A percentile compares a stretch with the other conserved stretches of the same genome.
These are phyloP conservation scores for Emys orbicularis DNA, from an alignment of 2,797 vertebrate genomes.

Conservation along the genomic window DNA sequence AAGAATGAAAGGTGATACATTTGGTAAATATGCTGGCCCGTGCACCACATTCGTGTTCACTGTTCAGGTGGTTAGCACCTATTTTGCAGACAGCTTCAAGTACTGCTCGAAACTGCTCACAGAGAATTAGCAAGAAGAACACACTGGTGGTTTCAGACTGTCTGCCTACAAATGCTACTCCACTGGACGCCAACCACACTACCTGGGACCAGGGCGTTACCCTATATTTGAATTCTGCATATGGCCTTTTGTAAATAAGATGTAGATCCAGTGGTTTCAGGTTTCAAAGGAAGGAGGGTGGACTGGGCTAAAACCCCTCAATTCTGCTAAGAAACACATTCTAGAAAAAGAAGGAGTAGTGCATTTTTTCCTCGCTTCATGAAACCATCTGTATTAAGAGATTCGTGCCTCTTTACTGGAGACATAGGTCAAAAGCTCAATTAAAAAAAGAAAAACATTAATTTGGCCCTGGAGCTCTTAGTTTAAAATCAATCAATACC, in stretches of 20 bases:
- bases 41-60: not conserved
- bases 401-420: not conserved
- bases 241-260: not conserved
- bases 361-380: no score
- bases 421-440: not conserved
- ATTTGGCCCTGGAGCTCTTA: not conserved
- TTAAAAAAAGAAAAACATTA: no score
- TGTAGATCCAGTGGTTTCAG: no score
- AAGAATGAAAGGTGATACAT: not conserved
- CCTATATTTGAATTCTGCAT: not conserved
- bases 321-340: not conserved
- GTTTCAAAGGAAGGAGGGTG: no score
- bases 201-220: not conserved
- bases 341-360: not conserved
- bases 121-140: slow-evolving; percentile 3
- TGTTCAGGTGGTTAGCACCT: not conserved
- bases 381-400: no score
- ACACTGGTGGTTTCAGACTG: not conserved
- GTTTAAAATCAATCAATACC: not conserved
- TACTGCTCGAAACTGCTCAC: not conserved
- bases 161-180: not conserved
- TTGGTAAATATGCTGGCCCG: not conserved
- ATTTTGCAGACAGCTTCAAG: not conserved
- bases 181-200: not conserved
- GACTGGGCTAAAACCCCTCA: no score